Evolutionary conservation across 2,113 vertebrate genomes (phyloP), one percentile per base, ranked within the genome.

Genomic region (Callaeas wilsoni): DNA sequence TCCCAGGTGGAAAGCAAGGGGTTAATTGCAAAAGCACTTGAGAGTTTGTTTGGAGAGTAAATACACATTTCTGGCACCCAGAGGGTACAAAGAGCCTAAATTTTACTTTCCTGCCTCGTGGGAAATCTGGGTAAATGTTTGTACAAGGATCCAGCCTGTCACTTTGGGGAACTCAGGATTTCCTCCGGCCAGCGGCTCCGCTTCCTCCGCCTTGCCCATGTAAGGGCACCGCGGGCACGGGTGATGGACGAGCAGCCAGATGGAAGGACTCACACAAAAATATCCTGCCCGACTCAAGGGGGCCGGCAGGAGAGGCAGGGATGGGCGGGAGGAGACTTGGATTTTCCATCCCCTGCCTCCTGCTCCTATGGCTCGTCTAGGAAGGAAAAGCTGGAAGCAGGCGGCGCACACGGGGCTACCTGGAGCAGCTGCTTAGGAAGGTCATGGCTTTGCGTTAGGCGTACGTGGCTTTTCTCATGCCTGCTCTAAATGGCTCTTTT

Each of bases 141-240:
- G 46, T 46, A 7, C n/a, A 53, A 53, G 63, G 64, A 60, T 27
- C 79, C 67, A 25, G 92, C 9, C 70, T 0, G 69, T 91, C 73
- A 37, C 56, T 83, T 60, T 7, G 68, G 84, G 79, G 71, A 96
- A 12, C 15, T 67, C 2, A 91, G 80, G 80, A 49, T 76, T 93
- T 78, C 89, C 77, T 33, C 39, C 0, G 29, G 74, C 52, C 89
- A 30, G 82, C 37, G 22, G 81, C 76, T 41, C 13, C 9, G 29
- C 84, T 78, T 77, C 87, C 83, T 5, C 37, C 8, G 71, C 93
- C 79, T 67, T 97, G 97, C 80, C 97, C 97, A 97, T 97, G 95
- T 97, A 97, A 96, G 96, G 97, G 57, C 94, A 97, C 82, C 3
- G 26, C 32, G 84, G 35, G 12, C 50, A 65, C 50, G 2, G 2